These are phyloP conservation scores for Silurus meridionalis DNA, from an alignment of 2,113 vertebrate genomes.

Conservation along the genomic window DNA sequence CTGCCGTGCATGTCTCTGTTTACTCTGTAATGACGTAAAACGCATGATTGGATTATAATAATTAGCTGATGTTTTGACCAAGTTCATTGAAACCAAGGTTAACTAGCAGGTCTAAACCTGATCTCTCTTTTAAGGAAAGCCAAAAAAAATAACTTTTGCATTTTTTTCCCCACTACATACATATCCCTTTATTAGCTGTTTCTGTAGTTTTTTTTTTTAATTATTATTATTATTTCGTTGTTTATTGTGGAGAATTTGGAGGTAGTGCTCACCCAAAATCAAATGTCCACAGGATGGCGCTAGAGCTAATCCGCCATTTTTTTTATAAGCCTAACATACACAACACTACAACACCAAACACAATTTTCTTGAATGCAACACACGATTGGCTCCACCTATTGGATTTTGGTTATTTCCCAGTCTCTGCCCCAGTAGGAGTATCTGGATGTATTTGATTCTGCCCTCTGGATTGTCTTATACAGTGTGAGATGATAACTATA, in stretches of 20 bases:
- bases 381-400: neutral
- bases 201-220: too few species aligned
- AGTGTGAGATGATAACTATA: neutral
- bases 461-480: neutral
- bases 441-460: neutral
- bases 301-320: neutral
- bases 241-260: neutral
- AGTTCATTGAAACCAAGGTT: neutral
- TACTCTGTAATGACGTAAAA: neutral
- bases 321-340: neutral
- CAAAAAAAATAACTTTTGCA: neutral
- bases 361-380: neutral
- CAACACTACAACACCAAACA: neutral
- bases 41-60: neutral
- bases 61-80: neutral
- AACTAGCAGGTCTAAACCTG: neutral
- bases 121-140: neutral
- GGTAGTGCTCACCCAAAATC: neutral
- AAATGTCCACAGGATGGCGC: neutral
- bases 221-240: too few species aligned
- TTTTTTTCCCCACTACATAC: neutral
- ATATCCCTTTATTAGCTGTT: neutral
- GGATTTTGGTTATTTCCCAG: neutral
- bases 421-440: neutral
- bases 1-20: neutral